phyloP scores from a whole-genome alignment of 2,797 vertebrate genomes.

The Hydrocynus forskahlii region DNA sequence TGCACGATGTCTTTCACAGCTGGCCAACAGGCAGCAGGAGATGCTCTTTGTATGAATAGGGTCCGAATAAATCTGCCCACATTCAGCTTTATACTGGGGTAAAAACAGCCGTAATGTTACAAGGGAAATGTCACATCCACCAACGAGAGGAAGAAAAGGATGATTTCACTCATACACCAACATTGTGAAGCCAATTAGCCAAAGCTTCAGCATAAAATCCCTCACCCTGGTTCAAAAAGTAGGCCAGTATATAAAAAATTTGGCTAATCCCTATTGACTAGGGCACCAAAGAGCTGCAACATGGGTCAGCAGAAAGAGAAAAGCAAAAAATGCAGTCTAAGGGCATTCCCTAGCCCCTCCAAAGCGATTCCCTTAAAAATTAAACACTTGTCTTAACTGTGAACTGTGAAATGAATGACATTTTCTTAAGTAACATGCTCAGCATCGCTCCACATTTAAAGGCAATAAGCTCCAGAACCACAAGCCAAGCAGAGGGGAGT shows the following conservation, averaged over 20 bases:
- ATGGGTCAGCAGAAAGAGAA: neutral
- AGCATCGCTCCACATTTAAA: neutral
- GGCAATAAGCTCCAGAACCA: neutral
- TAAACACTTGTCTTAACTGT: neutral
- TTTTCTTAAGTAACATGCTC: neutral
- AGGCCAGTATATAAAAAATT: neutral
- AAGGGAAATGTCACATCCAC: neutral
- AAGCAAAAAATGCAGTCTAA: neutral
- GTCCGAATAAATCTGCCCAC: neutral
- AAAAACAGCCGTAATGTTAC: neutral
- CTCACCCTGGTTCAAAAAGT: neutral
- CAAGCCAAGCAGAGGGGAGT: neutral
- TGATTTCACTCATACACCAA: neutral
- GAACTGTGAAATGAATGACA: neutral
- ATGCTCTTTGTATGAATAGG: neutral
- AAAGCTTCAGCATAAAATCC: neutral
- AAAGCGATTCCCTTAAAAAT: neutral
- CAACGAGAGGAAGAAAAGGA: neutral
- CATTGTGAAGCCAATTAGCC: neutral
- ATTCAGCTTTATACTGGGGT: neutral
- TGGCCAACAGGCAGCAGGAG: neutral
- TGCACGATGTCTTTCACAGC: slow-evolving; percentile 2
- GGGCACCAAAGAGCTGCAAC: neutral
- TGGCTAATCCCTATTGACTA: neutral
- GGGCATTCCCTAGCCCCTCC: neutral